Evolutionary conservation across 2,888 invertebrate genomes (phyloP).

Genomic region (Sylvicola fuscatus): DNA sequence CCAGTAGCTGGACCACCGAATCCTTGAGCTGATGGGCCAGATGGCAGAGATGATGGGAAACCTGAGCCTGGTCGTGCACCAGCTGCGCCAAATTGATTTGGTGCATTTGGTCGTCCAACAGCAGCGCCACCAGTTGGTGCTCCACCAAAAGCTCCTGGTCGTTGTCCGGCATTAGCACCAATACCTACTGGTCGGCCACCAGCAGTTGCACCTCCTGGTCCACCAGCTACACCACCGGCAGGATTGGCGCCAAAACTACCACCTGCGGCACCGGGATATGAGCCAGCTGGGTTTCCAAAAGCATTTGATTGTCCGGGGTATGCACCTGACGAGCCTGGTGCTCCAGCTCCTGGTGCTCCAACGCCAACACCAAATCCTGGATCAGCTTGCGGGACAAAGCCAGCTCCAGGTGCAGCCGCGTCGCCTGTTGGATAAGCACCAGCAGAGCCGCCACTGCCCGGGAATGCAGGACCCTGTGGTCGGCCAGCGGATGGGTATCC

Average conservation of each 20-base stretch:
- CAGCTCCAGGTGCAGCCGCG: conserved; percentile 8
- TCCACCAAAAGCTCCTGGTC: background rate
- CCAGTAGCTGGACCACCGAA: too few species aligned
- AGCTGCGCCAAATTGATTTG: conserved; percentile 16
- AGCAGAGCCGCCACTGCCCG: background rate
- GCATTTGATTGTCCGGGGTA: conserved; percentile 3
- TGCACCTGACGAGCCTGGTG: conserved; percentile 4
- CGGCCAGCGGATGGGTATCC: conserved; percentile 5
- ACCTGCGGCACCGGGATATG: conserved; percentile 5
- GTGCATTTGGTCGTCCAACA: conserved; percentile 10
- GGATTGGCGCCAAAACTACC: background rate
- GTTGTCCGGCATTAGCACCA: too few species aligned
- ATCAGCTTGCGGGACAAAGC: conserved; percentile 3
- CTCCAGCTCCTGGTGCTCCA: conserved; percentile 3
- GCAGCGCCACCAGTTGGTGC: conserved; percentile 1
- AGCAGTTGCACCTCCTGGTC: background rate
- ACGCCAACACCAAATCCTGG: background rate
- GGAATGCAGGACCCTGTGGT: conserved; percentile 3
- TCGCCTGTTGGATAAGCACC: conserved; percentile 6
- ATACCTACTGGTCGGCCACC: background rate
- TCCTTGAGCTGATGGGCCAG: conserved; percentile 1
- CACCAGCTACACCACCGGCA: background rate
- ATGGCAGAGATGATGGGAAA: conserved; percentile 1
- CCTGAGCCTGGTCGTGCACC: conserved; percentile 3
- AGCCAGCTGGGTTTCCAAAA: conserved; percentile 1